Percentiles rank a stretch among this genome's conserved stretches.
Evolutionary conservation across 2,888 invertebrate species (phyloP).

Genomic region (Cosmia pyralina): DNA sequence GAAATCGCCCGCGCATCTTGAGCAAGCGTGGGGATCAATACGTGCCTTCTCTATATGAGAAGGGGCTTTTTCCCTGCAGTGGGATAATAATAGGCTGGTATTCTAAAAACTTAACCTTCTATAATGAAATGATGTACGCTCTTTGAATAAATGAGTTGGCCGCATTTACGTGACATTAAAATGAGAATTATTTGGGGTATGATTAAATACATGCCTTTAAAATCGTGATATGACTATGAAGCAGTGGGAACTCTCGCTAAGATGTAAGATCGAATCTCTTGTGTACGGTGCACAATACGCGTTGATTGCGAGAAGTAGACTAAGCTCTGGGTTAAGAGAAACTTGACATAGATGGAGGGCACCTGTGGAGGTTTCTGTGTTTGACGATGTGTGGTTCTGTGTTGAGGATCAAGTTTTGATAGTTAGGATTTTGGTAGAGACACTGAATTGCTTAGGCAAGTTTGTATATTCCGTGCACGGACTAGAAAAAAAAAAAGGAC

Average conservation of each 20-base stretch:
- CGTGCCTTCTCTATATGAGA: too few species aligned
- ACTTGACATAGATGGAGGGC: constrained; percentile 21
- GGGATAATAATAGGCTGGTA: too few species aligned
- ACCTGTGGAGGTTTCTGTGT: constrained; percentile 14
- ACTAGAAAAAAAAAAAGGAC: too few species aligned
- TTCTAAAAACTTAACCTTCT: too few species aligned
- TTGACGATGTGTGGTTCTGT: background rate
- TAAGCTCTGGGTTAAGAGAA: background rate
- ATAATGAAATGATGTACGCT: too few species aligned
- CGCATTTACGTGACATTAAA: too few species aligned
- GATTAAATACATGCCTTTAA: background rate
- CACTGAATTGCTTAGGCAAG: too few species aligned
- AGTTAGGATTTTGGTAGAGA: constrained; percentile 9
- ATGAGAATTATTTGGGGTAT: background rate
- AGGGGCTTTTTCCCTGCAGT: too few species aligned
- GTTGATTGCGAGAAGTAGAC: constrained; percentile 38
- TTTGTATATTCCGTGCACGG: background rate
- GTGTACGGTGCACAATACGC: constrained; percentile 32
- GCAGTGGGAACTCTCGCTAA: constrained; percentile 1
- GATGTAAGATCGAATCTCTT: constrained; percentile 37
- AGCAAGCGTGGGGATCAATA: too few species aligned
- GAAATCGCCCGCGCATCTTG: too few species aligned
- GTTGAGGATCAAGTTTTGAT: background rate
- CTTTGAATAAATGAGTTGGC: too few species aligned
- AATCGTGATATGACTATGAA: background rate